phyloP scores from a whole-genome alignment of 2,113 vertebrate genomes.

The Dolichallabes microphthalmus region DNA sequence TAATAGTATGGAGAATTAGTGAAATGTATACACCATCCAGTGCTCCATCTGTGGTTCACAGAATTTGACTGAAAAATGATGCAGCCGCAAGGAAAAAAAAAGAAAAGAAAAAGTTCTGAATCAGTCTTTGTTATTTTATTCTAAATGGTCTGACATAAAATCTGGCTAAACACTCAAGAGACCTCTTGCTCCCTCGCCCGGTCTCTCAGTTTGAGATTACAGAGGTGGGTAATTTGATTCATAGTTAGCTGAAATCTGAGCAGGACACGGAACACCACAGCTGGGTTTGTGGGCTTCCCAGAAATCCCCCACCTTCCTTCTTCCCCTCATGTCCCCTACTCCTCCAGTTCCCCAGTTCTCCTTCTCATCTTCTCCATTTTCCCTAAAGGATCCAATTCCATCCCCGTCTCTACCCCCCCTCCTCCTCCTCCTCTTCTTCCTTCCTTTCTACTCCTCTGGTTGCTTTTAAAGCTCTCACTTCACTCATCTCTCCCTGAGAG shows the following conservation, averaged over 20 bases:
- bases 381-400: slow-evolving; percentile 38
- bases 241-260: slow-evolving; percentile 88
- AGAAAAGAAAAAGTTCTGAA: slow-evolving; percentile 22
- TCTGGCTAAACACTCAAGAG: slow-evolving; percentile 61
- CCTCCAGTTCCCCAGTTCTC: slow-evolving; percentile 47
- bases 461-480: slow-evolving; percentile 38
- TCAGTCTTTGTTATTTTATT: slow-evolving; percentile 72
- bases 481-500: slow-evolving; percentile 40
- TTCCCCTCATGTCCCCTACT: slow-evolving; percentile 49
- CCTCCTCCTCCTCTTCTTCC: background rate
- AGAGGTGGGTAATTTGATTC: slow-evolving; percentile 84
- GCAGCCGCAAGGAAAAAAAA: slow-evolving; percentile 22
- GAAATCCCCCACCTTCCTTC: slow-evolving; percentile 80
- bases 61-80: slow-evolving; percentile 9
- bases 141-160: slow-evolving; percentile 64
- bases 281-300: slow-evolving; percentile 94
- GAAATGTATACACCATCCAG: background rate
- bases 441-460: slow-evolving; percentile 32
- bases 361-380: slow-evolving; percentile 64
- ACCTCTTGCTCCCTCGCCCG: slow-evolving; percentile 36
- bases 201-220: slow-evolving; percentile 72
- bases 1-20: slow-evolving; percentile 16
- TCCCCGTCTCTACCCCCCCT: background rate
- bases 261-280: slow-evolving; percentile 93
- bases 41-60: slow-evolving; percentile 18